Base-by-base conservation (phyloP, 2,797 vertebrate species). In the Xenops minutus region DNA sequence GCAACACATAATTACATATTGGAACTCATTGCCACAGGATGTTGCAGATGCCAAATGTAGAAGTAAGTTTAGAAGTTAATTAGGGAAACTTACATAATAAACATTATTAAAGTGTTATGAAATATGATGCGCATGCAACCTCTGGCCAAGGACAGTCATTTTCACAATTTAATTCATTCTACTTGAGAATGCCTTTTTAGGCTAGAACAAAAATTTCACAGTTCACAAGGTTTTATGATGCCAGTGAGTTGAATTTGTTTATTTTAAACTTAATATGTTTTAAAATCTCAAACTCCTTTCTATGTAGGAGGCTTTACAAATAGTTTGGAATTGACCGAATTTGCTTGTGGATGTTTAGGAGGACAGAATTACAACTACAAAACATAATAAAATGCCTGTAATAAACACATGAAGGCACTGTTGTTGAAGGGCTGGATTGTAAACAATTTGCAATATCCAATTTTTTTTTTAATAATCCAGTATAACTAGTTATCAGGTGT, bases 391-490 rank as follows among this genome's bases (percentile, higher is more conserved):
- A 92, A 94, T 92, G 32, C 76, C 66, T 92, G 0, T 91, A 75
- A 85, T 89, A 88, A 93, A 88, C 79, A 78, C 75, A 72, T n/a
- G 87, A 96, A 96, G 84, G 76, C 88, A 93, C 63, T 85, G 61
- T 85, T 95, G 91, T 80, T 83, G 86, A 94, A 92, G 54, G 22
- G 43, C 69, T 92, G 55, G 18, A 46, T 83, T 90, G 49, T 83
- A 62, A 92, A 82, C 66, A 6, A 30, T 66, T 92, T 83, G 21
- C 61, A 72, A 34, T 87, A 80, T 46, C 16, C 43, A 78, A 4
- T 69, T 6, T 51, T 75, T 88, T 82, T 52, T 9, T 83, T 16
- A 41, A 66, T 64, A 87, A 59, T 64, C 10, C 8, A 41, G 2
- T 69, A 23, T 61, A 71, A 32, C 41, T 26, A 55, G 51, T 55